Evolutionary conservation across 2,113 vertebrate species (phyloP).

Genomic region (Microtus richardsoni): DNA sequence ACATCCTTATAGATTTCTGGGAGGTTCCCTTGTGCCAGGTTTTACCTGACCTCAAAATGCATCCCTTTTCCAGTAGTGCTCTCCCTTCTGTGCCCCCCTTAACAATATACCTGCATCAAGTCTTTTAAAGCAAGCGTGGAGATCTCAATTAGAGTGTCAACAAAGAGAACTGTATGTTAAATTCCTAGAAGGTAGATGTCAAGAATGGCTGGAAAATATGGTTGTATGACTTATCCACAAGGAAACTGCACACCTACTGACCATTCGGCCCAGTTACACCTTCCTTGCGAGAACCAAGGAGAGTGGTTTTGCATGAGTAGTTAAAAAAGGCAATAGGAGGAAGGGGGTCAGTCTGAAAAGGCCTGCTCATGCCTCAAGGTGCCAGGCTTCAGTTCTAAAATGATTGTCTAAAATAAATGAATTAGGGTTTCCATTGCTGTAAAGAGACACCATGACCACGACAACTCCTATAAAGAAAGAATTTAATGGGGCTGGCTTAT

Average conservation of each 20-base stretch:
- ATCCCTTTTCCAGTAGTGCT: background rate
- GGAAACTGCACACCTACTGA: background rate
- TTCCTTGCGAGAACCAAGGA: background rate
- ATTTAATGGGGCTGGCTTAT: background rate
- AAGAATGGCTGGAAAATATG: background rate
- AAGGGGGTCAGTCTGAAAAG: background rate
- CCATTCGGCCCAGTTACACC: rapidly evolving
- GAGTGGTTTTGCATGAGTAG: background rate
- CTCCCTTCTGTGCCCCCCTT: background rate
- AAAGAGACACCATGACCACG: background rate
- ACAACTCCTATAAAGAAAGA: background rate
- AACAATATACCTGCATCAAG: background rate
- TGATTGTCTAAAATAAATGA: background rate
- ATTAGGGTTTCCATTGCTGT: background rate
- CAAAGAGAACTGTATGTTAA: background rate
- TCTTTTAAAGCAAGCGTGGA: background rate
- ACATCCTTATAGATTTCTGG: background rate
- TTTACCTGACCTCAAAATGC: background rate
- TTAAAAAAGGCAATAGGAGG: background rate
- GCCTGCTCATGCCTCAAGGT: background rate
- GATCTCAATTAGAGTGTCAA: background rate
- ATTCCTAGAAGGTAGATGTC: background rate
- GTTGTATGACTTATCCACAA: background rate
- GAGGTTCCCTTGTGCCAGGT: background rate
- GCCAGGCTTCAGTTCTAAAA: background rate